A percentile compares a stretch with the other conserved stretches of the same genome.
Evolutionary conservation across 2,113 vertebrate genomes (phyloP).

Genomic region (Pterocles burchelli): DNA sequence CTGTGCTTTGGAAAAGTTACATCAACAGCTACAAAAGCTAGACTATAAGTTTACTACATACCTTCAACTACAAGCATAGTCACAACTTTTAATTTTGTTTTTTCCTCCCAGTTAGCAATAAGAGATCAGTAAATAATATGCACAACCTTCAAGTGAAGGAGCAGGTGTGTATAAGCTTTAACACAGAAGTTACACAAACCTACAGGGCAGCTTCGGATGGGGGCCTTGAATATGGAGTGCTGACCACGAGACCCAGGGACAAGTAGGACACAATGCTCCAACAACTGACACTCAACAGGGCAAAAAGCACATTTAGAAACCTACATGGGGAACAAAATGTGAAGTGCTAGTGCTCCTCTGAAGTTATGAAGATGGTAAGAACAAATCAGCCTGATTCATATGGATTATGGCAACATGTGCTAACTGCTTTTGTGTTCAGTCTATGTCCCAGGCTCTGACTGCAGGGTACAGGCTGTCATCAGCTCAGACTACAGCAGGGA

Average conservation of each 20-base stretch:
- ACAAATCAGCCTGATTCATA: background rate
- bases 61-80: background rate
- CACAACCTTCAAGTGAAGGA: background rate
- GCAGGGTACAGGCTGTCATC: background rate
- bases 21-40: background rate
- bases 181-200: background rate
- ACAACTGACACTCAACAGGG: background rate
- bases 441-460: background rate
- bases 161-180: background rate
- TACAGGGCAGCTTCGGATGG: background rate
- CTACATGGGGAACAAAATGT: background rate
- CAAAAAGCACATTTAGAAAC: background rate
- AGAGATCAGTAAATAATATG: background rate
- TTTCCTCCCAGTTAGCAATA: background rate
- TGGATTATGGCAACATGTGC: background rate
- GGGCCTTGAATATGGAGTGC: background rate
- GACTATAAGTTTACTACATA: background rate
- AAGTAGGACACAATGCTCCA: background rate
- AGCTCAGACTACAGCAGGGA: background rate
- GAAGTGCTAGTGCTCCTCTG: accelerated
- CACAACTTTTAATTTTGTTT: background rate
- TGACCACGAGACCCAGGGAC: background rate
- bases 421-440: background rate
- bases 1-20: background rate
- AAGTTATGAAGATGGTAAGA: background rate